Base-by-base conservation (phyloP, 1,140 invertebrate species). In the Druon quercuslanigerum region DNA sequence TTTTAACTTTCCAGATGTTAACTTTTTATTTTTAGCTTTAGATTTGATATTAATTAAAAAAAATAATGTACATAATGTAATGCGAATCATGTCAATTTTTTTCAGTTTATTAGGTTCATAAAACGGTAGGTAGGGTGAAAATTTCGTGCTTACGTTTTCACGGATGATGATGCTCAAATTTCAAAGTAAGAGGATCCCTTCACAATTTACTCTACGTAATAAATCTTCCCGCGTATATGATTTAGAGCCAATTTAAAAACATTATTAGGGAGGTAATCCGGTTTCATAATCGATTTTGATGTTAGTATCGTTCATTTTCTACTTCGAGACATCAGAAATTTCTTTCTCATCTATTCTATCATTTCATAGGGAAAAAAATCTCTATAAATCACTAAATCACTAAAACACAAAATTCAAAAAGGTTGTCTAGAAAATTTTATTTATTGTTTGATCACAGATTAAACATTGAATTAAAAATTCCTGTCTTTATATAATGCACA, bases 231-330 rank as follows among this genome's bases (percentile, higher is more conserved):
- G 60, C 25, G 33, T 40, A 33, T 66, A 40, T 66, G 25, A 66
- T 66, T 46, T 66, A n/a, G 13, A 66, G 40, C 60, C 60, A 66
- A 66, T 66, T 66, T 66, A 66, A 66, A 66, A n/a, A n/a, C 13
- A 16, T 66, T 16, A 66, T 66, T 33, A 66, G 57, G n/a, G 4
- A 66, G 20, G 33, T 66, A 33, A 19, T 66, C 57, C 5, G 33
- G 57, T 66, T 66, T 66, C 57, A 66, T 16, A 66, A 66, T 66
- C 25, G 16, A 66, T 66, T 66, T 66, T 33, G 13, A 33, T 66
- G 60, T 66, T 40, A 33, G 40, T 16, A 66, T 66, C 14, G 14
- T 25, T 40, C n/a, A 14, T 66, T 66, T 40, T 40, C 16, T 66
- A 14, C 25, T 66, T 66, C 11, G 12, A 20, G 7, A 66, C 60